A percentile compares a stretch with the other conserved stretches of the same genome.
Conservation (phyloP, 2,888 invertebrate species). For the Osedax frankpressi region DNA sequence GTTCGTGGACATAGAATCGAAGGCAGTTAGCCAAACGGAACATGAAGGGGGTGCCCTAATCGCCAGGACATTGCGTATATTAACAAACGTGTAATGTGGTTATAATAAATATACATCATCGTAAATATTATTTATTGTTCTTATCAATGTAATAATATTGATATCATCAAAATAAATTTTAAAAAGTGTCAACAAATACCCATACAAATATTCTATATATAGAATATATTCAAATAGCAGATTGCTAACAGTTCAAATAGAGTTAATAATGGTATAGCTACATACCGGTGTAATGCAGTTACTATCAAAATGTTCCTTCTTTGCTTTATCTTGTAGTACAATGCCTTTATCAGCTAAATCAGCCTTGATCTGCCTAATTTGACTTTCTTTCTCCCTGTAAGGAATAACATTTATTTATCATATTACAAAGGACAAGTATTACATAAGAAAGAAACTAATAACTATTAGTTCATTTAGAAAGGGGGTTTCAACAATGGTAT, state of each 20-base stretch:
- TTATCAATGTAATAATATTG: neutral
- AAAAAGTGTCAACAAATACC: too few relatives aligned
- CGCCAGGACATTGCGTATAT: too few relatives aligned
- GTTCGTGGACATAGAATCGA: constrained; percentile 74
- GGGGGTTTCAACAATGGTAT: too few relatives aligned
- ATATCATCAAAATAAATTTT: neutral
- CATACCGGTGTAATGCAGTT: constrained; percentile 89
- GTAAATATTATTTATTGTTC: neutral
- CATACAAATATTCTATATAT: neutral
- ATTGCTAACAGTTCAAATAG: too few relatives aligned
- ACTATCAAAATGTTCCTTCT: constrained; percentile 88
- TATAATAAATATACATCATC: neutral
- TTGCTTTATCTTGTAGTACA: constrained; percentile 59
- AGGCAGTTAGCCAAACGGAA: constrained; percentile 62
- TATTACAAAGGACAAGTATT: too few relatives aligned
- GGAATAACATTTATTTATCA: too few relatives aligned
- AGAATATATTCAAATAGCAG: too few relatives aligned
- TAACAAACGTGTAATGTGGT: constrained; percentile 6
- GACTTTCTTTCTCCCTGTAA: constrained; percentile 51
- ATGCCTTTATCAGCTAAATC: constrained; percentile 46
- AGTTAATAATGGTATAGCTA: too few relatives aligned
- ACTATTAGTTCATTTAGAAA: too few relatives aligned
- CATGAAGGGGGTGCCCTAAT: constrained; percentile 88
- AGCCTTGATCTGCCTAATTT: constrained; percentile 56
- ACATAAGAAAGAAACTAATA: too few relatives aligned